Conservation (phyloP, 2,888 invertebrate genomes). For the Achlya flavicornis region DNA sequence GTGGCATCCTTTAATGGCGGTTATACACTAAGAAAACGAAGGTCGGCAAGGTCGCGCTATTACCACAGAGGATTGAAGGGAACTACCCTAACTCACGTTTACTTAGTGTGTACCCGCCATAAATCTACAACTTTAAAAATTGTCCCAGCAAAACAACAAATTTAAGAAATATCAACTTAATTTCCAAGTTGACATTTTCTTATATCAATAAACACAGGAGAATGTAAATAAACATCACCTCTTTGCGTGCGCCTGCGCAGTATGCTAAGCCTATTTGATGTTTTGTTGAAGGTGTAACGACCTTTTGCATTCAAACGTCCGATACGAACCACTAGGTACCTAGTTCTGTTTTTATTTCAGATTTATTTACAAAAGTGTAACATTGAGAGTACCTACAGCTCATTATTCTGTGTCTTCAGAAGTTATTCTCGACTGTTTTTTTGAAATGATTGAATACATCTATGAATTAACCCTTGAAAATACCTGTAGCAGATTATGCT, state of each 20-base stretch:
- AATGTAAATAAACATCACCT: conserved; percentile 3
- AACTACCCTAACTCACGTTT: too few species aligned
- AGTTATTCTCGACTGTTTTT: not conserved
- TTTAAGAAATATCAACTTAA: not conserved
- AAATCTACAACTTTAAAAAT: too few species aligned
- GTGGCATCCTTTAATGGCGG: too few species aligned
- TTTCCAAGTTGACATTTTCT: not conserved
- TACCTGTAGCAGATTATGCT: too few species aligned
- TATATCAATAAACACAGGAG: not conserved
- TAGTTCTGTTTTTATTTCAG: conserved; percentile 18
- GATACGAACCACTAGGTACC: conserved; percentile 37
- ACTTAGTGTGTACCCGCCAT: too few species aligned
- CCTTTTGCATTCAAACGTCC: conserved; percentile 29
- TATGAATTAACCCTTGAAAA: too few species aligned
- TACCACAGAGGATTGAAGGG: too few species aligned
- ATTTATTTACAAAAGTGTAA: not conserved
- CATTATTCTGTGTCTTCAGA: not conserved
- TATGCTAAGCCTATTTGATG: not conserved
- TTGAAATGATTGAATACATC: not conserved
- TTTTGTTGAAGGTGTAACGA: conserved; percentile 32
- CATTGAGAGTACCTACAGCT: not conserved
- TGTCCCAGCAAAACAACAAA: too few species aligned
- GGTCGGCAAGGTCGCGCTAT: too few species aligned
- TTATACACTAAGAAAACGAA: too few species aligned
- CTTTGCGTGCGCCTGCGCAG: not conserved